Percentiles rank a stretch among this genome's conserved stretches.
Conservation (phyloP, 2,888 invertebrate species). For the Eupithecia subumbrata region DNA sequence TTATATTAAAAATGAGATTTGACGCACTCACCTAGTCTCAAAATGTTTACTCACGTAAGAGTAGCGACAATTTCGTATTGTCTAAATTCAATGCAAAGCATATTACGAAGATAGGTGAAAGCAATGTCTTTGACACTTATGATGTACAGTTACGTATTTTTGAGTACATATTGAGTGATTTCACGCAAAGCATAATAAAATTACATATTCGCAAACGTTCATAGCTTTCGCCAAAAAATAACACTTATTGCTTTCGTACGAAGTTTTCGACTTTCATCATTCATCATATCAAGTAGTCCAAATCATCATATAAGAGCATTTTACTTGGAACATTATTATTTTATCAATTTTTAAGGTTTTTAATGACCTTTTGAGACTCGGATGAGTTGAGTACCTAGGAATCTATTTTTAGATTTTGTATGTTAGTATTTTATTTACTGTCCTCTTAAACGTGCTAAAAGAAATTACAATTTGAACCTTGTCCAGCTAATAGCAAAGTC, state of each 20-base stretch:
- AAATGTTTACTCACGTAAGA: neutral
- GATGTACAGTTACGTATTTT: conserved; percentile 68
- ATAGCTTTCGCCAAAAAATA: conserved; percentile 61
- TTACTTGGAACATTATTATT: neutral
- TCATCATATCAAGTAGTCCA: neutral
- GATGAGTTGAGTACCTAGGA: neutral
- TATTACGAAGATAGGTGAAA: conserved; percentile 70
- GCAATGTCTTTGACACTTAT: conserved; percentile 51
- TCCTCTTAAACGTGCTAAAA: conserved; percentile 22
- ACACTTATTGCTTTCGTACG: conserved; percentile 31
- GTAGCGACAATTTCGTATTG: neutral
- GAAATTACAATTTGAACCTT: conserved; percentile 34
- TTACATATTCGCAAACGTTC: conserved; percentile 65
- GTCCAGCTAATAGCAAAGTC: conserved; percentile 60
- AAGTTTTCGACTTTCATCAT: conserved; percentile 20
- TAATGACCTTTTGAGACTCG: neutral
- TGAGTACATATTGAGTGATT: conserved; percentile 76
- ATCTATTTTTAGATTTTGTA: neutral
- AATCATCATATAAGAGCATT: neutral
- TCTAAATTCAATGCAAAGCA: conserved; percentile 20
- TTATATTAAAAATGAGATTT: neutral
- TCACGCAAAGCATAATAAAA: conserved; percentile 59
- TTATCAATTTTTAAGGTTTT: neutral
- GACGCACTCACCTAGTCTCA: neutral
- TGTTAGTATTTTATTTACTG: neutral